Conservation (phyloP, 2,113 vertebrate genomes). For the Mixornis gularis region DNA sequence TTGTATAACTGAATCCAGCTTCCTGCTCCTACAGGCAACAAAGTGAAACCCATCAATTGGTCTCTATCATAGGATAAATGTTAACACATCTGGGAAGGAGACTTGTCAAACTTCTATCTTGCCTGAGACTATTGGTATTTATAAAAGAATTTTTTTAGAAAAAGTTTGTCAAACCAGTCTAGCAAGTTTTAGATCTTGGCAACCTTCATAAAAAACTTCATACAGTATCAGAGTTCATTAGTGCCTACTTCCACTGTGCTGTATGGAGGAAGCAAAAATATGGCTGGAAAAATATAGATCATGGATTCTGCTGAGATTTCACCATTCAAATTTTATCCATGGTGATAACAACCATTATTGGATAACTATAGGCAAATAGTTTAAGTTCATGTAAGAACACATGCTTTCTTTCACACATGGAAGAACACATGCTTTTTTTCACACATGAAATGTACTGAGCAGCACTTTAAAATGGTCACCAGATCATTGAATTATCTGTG, state of each 20-base stretch:
- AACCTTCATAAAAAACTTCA: background rate
- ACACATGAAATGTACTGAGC: background rate
- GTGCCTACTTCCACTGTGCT: background rate
- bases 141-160: background rate
- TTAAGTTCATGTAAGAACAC: background rate
- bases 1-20: background rate
- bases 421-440: background rate
- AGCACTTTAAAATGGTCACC: background rate
- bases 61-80: background rate
- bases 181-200: background rate
- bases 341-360: background rate
- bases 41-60: background rate
- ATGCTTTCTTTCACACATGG: background rate
- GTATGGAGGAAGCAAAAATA: background rate
- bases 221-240: background rate
- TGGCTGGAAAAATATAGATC: background rate
- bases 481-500: background rate
- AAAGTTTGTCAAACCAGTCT: background rate
- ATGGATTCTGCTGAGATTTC: background rate
- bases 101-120: background rate
- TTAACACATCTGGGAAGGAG: background rate
- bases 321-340: background rate
- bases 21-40: background rate
- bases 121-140: background rate
- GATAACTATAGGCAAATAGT: background rate